phyloP scores from a whole-genome alignment of 1,140 invertebrate genomes.

The Colletes latitarsis region DNA sequence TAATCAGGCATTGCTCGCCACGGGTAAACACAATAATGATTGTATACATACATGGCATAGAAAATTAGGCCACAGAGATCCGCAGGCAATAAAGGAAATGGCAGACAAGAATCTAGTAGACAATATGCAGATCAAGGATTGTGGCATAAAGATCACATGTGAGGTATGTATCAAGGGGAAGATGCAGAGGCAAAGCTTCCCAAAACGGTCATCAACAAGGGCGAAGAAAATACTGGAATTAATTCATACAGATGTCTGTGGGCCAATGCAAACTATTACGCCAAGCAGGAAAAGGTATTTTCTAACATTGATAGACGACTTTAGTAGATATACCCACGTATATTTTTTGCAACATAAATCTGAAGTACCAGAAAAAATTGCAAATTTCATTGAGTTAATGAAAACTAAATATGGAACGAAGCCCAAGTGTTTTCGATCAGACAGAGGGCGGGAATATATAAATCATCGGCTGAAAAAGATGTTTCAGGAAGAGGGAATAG shows the following conservation, averaged over 20 bases:
- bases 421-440: not conserved
- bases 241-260: conserved; percentile 30
- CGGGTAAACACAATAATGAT: not conserved
- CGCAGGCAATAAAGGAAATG: not conserved
- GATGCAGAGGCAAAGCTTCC: not conserved
- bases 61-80: not conserved
- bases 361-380: conserved; percentile 10
- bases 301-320: conserved; percentile 32
- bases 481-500: conserved; percentile 12
- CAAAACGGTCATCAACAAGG: not conserved
- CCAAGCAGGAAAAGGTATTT: conserved; percentile 23
- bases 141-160: not conserved
- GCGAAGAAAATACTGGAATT: conserved; percentile 5
- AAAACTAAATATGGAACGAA: conserved; percentile 14
- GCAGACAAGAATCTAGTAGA: not conserved
- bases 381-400: conserved; percentile 7
- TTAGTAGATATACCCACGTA: conserved; percentile 10
- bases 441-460: conserved; percentile 10
- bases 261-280: too few relatives aligned
- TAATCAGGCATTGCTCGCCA: not conserved
- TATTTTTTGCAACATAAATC: too few relatives aligned
- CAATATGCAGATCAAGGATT: conserved; percentile 11
- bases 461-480: conserved; percentile 4
- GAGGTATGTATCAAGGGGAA: conserved; percentile 11
- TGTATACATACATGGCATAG: conserved; percentile 11